A percentile compares a stretch with the other conserved stretches of the same genome.
Conservation (phyloP, 2,797 vertebrate species). For the Furcifer pardalis region DNA sequence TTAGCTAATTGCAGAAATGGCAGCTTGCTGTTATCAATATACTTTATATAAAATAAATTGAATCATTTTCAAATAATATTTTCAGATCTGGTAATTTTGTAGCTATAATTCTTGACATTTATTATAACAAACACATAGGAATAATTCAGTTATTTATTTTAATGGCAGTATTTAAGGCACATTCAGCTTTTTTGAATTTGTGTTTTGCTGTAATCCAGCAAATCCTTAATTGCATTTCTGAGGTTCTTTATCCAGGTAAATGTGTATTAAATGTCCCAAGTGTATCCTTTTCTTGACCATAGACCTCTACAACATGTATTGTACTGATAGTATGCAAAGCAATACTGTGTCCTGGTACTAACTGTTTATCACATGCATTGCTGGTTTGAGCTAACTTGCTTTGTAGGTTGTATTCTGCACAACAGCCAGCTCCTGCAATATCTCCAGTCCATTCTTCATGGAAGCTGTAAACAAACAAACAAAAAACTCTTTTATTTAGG, state of each 20-base stretch:
- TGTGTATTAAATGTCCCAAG: slow-evolving; percentile 24
- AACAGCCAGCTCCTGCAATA: rapidly evolving
- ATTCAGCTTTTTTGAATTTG: slow-evolving; percentile 44
- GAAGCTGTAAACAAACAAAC: slow-evolving; percentile 51
- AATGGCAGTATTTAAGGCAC: slow-evolving; percentile 72
- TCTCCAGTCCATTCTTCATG: slow-evolving; percentile 54
- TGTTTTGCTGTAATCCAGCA: slow-evolving; percentile 54
- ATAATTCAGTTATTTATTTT: slow-evolving; percentile 31
- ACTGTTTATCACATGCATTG: rapidly evolving
- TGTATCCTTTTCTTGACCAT: slow-evolving; percentile 47
- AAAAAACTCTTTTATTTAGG: slow-evolving; percentile 2
- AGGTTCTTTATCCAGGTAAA: slow-evolving; percentile 60
- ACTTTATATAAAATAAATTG: slow-evolving; percentile 28
- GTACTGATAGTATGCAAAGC: slow-evolving; percentile 21
- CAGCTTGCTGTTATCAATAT: slow-evolving; percentile 10
- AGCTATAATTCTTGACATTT: slow-evolving; percentile 9
- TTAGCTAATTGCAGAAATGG: neutral
- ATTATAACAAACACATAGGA: slow-evolving; percentile 22
- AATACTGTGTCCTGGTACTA: rapidly evolving
- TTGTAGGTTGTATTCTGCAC: slow-evolving; percentile 1
- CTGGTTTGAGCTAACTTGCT: slow-evolving; percentile 14
- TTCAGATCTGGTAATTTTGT: slow-evolving; percentile 51
- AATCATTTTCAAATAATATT: slow-evolving; percentile 54
- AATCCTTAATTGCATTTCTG: slow-evolving; percentile 7
- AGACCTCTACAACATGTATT: slow-evolving; percentile 54